Conservation (phyloP, 2,888 invertebrate species). For the Caenorhabditis sp. region DNA sequence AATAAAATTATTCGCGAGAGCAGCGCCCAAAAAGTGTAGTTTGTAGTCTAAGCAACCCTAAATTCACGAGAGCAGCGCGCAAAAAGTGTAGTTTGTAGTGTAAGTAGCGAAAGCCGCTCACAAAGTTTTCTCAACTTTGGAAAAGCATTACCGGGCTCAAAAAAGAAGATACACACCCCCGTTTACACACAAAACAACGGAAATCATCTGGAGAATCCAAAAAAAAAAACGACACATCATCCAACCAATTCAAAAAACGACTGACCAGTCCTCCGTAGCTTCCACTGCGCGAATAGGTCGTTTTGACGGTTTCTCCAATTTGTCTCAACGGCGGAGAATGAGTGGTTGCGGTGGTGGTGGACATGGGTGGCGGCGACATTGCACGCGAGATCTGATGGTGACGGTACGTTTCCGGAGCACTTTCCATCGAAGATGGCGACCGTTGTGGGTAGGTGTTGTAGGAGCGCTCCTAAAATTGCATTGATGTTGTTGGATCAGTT, state of each 20-base stretch:
- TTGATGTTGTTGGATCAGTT: too few species aligned
- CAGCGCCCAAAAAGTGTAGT: too few species aligned
- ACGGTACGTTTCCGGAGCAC: constrained; percentile 61
- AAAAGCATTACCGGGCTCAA: too few species aligned
- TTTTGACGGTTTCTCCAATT: constrained; percentile 52
- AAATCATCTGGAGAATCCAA: too few species aligned
- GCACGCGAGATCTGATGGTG: constrained; percentile 42
- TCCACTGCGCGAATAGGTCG: constrained; percentile 44
- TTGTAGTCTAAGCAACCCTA: too few species aligned
- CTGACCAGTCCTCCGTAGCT: constrained; percentile 49
- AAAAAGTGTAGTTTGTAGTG: too few species aligned
- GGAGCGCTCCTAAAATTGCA: constrained; percentile 67
- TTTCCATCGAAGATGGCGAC: constrained; percentile 72
- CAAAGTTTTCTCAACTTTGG: too few species aligned
- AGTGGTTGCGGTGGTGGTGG: constrained; percentile 23
- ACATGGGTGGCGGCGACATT: constrained; percentile 56
- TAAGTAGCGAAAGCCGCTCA: too few species aligned
- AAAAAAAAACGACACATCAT: too few species aligned
- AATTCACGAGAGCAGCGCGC: too few species aligned
- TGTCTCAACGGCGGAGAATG: constrained; percentile 54
- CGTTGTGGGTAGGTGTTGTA: constrained; percentile 72
- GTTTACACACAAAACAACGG: too few species aligned
- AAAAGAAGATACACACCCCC: neutral
- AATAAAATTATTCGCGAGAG: too few species aligned
- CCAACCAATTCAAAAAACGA: neutral